Conservation (phyloP, 2,888 invertebrate species). For the Acanthosoma haemorrhoidale region DNA sequence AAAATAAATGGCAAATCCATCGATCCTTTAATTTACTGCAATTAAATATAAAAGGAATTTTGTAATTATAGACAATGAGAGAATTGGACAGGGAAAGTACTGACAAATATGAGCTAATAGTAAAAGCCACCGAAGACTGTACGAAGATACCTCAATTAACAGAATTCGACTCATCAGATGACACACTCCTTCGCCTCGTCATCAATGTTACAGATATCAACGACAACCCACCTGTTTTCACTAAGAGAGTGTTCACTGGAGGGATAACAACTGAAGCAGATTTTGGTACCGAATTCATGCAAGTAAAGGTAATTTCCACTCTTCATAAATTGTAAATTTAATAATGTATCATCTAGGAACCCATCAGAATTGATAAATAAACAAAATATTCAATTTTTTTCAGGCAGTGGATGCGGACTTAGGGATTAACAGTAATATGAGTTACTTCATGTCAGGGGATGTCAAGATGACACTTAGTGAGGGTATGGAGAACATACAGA, state of each 20-base stretch:
- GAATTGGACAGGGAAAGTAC: conserved; percentile 70
- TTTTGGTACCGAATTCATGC: conserved; percentile 83
- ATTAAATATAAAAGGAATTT: background rate
- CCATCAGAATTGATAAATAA: no score
- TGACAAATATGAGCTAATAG: conserved; percentile 61
- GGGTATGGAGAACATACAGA: conserved; percentile 73
- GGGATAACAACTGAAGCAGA: conserved; percentile 90
- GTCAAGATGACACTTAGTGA: conserved; percentile 78
- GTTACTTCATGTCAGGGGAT: conserved; percentile 71
- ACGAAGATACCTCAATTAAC: conserved; percentile 49
- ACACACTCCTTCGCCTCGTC: conserved; percentile 64
- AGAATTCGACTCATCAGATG: conserved; percentile 50
- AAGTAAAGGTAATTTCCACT: conserved; percentile 58
- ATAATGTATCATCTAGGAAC: no score
- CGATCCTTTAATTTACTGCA: background rate
- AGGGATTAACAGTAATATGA: conserved; percentile 66
- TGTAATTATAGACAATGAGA: conserved; percentile 49
- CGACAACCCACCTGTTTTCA: conserved; percentile 83
- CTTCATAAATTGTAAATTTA: background rate
- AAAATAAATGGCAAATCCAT: background rate
- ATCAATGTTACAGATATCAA: conserved; percentile 78
- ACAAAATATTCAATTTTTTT: conserved; percentile 38
- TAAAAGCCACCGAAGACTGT: conserved; percentile 83
- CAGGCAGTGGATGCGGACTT: conserved; percentile 72
- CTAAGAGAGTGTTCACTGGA: conserved; percentile 78